Evolutionary conservation across 2,113 vertebrate species (phyloP), one percentile per base, ranked within the genome.

Genomic region (Nerophis lumbriciformis): DNA sequence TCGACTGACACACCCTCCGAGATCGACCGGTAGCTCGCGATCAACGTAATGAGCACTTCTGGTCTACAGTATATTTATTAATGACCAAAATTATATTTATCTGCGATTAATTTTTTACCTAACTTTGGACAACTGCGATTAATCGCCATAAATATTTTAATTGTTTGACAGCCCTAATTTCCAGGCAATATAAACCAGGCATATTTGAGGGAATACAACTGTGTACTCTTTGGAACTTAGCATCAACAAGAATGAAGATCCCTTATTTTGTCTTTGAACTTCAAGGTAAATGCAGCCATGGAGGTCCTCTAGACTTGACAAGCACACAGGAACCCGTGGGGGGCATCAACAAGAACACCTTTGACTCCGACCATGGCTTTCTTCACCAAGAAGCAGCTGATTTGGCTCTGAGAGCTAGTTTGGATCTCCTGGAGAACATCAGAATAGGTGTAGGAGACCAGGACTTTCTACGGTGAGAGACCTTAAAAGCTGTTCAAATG

Each of bases 351-450:
- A 88, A 89, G 55, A 87, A 89, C 2, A 21, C 16, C 0, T 0
- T 56, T 4, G 48, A 11, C 0, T 76, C 84, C 1, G 66, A 61
- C 53, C 88, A 88, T 8, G 85, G 87, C 14, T 64, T 50, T 1
- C 56, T 81, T 53, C 87, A 90, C 60, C 10, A 63, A 15, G 85
- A 28, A 28, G 28, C 28, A 4, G 28, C 28, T 4, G 28, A 28
- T 28, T 28, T 28, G 28, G 28, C 28, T 28, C 28, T 28, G 2
- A 28, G 81, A 9, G 84, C 83, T 2, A 47, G 69, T 48, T 44
- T 88, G 67, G 87, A 87, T 21, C 69, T 88, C 1, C 66, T 90
- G 74, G 84, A 86, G 68, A 82, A 88, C 72, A 76, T 90, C 69
- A 73, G 86, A 72, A 0, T 57, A 6, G 66, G 75, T 14, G 76